Conservation (phyloP, 2,888 invertebrate genomes). For the Caenorhabditis sp. region DNA sequence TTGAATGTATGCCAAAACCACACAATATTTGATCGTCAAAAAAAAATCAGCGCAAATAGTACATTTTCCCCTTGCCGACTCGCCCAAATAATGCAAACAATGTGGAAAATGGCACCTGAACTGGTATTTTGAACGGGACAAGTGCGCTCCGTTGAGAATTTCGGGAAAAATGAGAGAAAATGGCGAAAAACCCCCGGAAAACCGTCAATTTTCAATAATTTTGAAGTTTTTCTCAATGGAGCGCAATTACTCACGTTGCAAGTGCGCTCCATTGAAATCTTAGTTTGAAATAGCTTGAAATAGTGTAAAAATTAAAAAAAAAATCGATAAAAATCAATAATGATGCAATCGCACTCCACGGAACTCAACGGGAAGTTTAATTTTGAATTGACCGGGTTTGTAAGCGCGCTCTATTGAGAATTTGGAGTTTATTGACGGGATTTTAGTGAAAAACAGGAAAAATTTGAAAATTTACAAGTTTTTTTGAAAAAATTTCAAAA, state of each 20-base stretch:
- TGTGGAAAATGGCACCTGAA: background rate
- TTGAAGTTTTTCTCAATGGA: too few relatives aligned
- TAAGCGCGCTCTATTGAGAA: background rate
- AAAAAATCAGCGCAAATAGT: background rate
- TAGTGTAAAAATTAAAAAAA: background rate
- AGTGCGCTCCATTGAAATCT: background rate
- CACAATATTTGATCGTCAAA: slow-evolving; percentile 4
- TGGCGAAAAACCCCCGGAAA: background rate
- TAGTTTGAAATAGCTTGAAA: background rate
- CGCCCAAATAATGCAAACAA: background rate
- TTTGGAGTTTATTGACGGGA: too few relatives aligned
- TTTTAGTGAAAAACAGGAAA: too few relatives aligned
- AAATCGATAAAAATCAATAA: too few relatives aligned
- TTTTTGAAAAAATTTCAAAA: too few relatives aligned
- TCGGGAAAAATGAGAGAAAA: background rate
- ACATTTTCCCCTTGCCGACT: background rate
- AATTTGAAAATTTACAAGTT: too few relatives aligned
- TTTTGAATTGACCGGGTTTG: too few relatives aligned
- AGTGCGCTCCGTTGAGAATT: background rate
- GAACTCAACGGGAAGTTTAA: too few relatives aligned
- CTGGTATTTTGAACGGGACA: background rate
- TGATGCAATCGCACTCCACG: too few relatives aligned
- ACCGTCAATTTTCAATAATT: too few relatives aligned
- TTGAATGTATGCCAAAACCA: background rate
- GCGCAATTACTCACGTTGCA: too few relatives aligned